Conservation (phyloP, 2,888 invertebrate genomes). For the Caenorhabditis uteleia region DNA sequence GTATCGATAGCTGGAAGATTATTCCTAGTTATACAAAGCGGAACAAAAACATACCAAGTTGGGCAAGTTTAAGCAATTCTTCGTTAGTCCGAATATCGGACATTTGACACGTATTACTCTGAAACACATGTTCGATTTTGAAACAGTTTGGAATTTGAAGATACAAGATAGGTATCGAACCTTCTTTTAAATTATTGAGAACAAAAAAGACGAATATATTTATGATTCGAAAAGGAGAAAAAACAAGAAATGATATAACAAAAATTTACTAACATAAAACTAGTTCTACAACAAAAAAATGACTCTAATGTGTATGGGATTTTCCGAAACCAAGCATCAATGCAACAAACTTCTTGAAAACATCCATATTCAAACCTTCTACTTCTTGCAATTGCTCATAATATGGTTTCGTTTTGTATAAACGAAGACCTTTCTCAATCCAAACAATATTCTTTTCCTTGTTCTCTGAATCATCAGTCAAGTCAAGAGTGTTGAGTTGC, state of each 20-base stretch:
- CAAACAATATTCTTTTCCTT: conserved; percentile 63
- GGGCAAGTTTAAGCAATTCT: conserved; percentile 22
- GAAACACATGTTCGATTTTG: background rate
- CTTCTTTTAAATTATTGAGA: background rate
- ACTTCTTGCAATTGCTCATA: conserved; percentile 59
- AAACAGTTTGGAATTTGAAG: background rate
- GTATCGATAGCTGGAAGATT: conserved; percentile 21
- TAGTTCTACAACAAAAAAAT: background rate
- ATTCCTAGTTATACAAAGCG: background rate
- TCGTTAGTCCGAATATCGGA: conserved; percentile 25
- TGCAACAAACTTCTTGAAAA: conserved; percentile 59
- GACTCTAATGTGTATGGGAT: conserved; percentile 25
- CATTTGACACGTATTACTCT: conserved; percentile 21
- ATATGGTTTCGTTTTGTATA: conserved; percentile 63
- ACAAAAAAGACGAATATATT: background rate
- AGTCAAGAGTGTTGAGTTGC: conserved; percentile 71
- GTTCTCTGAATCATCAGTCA: conserved; percentile 43
- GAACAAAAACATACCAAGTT: conserved; percentile 10
- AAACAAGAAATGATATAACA: background rate
- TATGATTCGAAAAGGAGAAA: conserved; percentile 3
- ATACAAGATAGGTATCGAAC: no score
- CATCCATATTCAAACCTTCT: conserved; percentile 61
- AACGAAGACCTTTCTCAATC: conserved; percentile 64
- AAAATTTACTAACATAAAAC: background rate
- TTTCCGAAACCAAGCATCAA: conserved; percentile 46